Conservation (phyloP, 1,140 invertebrate species). For the Meloidogyne hapla region DNA sequence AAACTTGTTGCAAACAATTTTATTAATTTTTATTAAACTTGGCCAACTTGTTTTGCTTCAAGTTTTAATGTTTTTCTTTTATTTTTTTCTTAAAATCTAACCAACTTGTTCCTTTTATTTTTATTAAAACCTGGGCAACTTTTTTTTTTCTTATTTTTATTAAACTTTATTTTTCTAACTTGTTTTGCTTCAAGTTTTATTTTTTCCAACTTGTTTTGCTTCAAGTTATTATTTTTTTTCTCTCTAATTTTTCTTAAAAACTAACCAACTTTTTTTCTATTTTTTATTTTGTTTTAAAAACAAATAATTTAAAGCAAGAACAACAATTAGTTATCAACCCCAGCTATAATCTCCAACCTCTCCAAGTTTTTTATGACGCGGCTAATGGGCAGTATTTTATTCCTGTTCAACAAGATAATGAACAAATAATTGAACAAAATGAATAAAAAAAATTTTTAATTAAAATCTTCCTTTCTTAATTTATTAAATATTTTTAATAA, state of each 20-base stretch:
- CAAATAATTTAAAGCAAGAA: constrained; percentile 15
- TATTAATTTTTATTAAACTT: too few relatives aligned
- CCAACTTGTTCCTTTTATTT: too few relatives aligned
- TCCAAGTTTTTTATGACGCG: constrained; percentile 41
- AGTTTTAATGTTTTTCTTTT: too few relatives aligned
- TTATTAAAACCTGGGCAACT: too few relatives aligned
- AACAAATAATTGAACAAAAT: constrained; percentile 1
- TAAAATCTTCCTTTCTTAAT: not conserved
- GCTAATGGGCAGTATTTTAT: constrained; percentile 48
- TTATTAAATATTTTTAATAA: too few relatives aligned
- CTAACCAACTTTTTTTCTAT: not conserved
- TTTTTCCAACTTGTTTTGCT: not conserved
- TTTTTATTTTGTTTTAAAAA: not conserved
- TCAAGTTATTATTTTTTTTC: not conserved
- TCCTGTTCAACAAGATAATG: not conserved
- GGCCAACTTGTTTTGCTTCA: too few relatives aligned
- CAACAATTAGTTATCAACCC: constrained; percentile 16
- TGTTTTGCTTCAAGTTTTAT: too few relatives aligned
- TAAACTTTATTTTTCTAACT: too few relatives aligned
- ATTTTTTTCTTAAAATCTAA: too few relatives aligned
- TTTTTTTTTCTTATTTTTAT: too few relatives aligned
- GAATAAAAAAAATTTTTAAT: not conserved
- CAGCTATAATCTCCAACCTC: constrained; percentile 34
- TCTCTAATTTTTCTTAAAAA: not conserved
- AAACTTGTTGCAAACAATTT: too few relatives aligned